Percentiles rank a stretch among this genome's conserved stretches.
phyloP scores from a whole-genome alignment of 2,888 invertebrate genomes.

The Leptogaster cylindrica region DNA sequence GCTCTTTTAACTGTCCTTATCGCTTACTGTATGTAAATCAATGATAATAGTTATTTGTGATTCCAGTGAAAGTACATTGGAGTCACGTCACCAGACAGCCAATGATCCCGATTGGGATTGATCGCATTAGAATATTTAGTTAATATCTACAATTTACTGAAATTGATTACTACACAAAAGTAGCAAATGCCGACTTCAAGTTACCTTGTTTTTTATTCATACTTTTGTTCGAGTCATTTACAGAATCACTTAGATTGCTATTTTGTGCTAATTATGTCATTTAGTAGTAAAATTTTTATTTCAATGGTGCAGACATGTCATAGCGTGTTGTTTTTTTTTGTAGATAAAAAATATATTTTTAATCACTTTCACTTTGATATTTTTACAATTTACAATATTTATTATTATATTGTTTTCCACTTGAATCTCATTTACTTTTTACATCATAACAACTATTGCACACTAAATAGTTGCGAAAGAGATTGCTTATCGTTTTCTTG shows the following conservation, averaged over 20 bases:
- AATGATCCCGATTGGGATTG: background rate
- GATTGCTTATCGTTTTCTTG: constrained; percentile 26
- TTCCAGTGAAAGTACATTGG: background rate
- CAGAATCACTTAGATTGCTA: constrained; percentile 22
- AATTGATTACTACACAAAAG: constrained; percentile 26
- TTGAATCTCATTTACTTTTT: constrained; percentile 33
- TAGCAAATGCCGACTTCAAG: constrained; percentile 13
- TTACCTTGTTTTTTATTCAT: background rate
- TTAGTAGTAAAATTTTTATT: constrained; percentile 12
- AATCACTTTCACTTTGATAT: constrained; percentile 17
- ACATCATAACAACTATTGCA: constrained; percentile 34
- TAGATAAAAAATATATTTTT: constrained; percentile 26
- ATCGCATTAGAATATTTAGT: too few relatives aligned
- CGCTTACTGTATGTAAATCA: too few relatives aligned
- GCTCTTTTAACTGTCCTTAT: background rate
- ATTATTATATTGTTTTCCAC: background rate
- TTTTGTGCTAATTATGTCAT: constrained; percentile 25
- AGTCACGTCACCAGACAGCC: background rate
- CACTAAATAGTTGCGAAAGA: constrained; percentile 38
- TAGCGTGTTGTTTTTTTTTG: background rate
- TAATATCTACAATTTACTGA: constrained; percentile 21
- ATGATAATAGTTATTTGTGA: too few relatives aligned
- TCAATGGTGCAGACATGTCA: constrained; percentile 21
- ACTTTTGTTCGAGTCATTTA: constrained; percentile 1
- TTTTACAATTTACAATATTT: background rate